A percentile compares a stretch with the other conserved stretches of the same genome.
phyloP scores from a whole-genome alignment of 2,113 vertebrate genomes.

The Microcebus tavaratra region DNA sequence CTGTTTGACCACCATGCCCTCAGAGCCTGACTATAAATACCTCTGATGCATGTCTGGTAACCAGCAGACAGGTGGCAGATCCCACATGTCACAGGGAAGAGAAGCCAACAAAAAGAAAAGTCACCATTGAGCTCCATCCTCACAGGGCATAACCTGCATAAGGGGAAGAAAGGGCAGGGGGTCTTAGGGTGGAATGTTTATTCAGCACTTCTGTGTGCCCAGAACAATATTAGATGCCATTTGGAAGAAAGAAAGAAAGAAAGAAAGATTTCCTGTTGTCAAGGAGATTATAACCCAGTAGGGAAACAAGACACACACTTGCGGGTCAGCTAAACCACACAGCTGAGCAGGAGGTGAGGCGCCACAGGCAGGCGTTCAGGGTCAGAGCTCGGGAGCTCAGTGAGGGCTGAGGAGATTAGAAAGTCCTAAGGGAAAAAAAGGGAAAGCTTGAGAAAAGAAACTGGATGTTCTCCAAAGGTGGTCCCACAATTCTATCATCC shows the following conservation, averaged over 20 bases:
- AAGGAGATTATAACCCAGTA: slow-evolving; percentile 29
- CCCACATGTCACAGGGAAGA: not conserved
- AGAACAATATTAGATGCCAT: slow-evolving; percentile 30
- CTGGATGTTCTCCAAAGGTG: not conserved
- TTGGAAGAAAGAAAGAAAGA: not conserved
- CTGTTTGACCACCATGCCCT: not conserved
- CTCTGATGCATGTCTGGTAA: not conserved
- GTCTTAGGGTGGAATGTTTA: not conserved
- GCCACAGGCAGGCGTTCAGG: not conserved
- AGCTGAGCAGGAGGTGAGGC: not conserved
- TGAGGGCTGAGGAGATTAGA: not conserved
- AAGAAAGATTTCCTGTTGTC: not conserved
- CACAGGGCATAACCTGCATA: not conserved
- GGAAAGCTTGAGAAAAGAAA: not conserved
- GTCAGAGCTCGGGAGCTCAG: not conserved
- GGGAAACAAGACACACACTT: not conserved
- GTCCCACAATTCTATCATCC: not conserved
- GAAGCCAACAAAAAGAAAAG: not conserved
- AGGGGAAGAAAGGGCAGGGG: not conserved
- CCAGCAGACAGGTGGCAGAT: not conserved
- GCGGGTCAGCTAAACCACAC: not conserved
- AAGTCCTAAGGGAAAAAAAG: not conserved
- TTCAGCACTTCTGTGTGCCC: not conserved
- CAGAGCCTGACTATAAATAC: not conserved
- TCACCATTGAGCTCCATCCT: not conserved